Percentiles rank a stretch among this genome's conserved stretches.
phyloP scores from a whole-genome alignment of 2,888 invertebrate genomes.

The Scaptomyza tumidula region DNA sequence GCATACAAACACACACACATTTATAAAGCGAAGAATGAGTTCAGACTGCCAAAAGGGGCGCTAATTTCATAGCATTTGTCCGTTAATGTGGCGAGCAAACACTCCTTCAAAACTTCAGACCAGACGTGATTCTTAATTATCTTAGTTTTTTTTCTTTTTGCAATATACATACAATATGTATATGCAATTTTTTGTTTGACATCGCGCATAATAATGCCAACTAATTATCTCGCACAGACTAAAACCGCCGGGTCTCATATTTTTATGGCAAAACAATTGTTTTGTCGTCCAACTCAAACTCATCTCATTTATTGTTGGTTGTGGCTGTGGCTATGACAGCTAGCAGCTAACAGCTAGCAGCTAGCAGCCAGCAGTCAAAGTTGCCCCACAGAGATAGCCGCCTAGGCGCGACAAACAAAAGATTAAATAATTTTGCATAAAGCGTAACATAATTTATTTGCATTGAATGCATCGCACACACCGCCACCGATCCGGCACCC shows the following conservation, averaged over 20 bases:
- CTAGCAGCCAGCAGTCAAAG: conserved; percentile 3
- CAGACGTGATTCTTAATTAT: conserved; percentile 69
- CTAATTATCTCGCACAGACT: conserved; percentile 76
- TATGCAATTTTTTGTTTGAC: conserved; percentile 54
- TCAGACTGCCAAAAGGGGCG: conserved; percentile 37
- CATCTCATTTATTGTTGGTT: conserved; percentile 1
- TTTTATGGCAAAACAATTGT: conserved; percentile 80
- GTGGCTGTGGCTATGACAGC: not conserved
- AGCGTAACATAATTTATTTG: conserved; percentile 81
- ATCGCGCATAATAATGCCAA: conserved; percentile 69
- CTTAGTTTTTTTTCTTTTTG: conserved; percentile 28
- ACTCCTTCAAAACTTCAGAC: conserved; percentile 19
- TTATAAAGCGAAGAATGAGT: not conserved
- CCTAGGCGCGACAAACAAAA: conserved; percentile 77
- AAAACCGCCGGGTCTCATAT: conserved; percentile 70
- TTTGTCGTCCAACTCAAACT: conserved; percentile 19
- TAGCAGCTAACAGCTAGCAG: conserved; percentile 13
- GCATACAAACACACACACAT: not conserved
- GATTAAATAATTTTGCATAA: conserved; percentile 82
- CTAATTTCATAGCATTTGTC: conserved; percentile 75
- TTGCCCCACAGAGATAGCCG: conserved; percentile 52
- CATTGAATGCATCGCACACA: conserved; percentile 81
- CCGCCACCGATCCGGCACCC: conserved; percentile 76
- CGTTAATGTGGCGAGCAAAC: conserved; percentile 67
- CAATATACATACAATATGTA: conserved; percentile 27